Evolutionary conservation across 2,797 vertebrate species (phyloP), one percentile per base, ranked within the genome.

Genomic region (Falco biarmicus): DNA sequence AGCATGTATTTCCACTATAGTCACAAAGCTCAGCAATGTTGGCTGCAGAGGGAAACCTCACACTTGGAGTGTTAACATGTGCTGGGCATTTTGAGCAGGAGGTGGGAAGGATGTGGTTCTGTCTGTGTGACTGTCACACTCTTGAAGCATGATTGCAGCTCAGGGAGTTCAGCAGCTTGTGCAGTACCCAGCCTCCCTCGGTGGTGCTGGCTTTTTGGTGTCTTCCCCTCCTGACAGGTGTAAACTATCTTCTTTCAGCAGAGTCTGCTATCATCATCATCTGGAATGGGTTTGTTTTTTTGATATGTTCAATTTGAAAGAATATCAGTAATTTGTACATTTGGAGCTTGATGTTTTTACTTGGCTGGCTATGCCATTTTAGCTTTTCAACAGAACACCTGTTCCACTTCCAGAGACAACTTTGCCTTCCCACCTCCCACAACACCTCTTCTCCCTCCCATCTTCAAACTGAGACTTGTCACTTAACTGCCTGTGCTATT

Each of bases 301-400:
- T 4, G 4, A 1, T 21, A 31, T 32, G 19, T 41, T 51, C 11
- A 59, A 0, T 51, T n/a, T 51, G 60, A 19, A 81, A 32, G 32
- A 14, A 7, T 32, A 7, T 45, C 12, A 21, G n/a, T 31, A 48
- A 21, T 0, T 4, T 43, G 3, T 47, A 4, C 22, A 18, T 13
- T 43, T 59, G 9, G 12, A 43, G n/a, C 24, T 54, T 29, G 2
- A 0, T 25, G 8, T 5, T 69, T 85, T 69, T 7, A 4, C 13
- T 20, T 22, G 32, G 41, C n/a, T 47, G 11, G 18, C 41, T 54
- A 1, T 39, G 43, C 71, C 21, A 1, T 11, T 47, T 22, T 19
- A 79, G 48, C 10, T 66, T 51, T 39, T 32, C 29, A 28, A 54
- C 70, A 16, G 34, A 78, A 4, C 13, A 26, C 13, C 32, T 53